Base-by-base conservation (phyloP, 2,113 vertebrate genomes). In the Sebastes fasciatus region DNA sequence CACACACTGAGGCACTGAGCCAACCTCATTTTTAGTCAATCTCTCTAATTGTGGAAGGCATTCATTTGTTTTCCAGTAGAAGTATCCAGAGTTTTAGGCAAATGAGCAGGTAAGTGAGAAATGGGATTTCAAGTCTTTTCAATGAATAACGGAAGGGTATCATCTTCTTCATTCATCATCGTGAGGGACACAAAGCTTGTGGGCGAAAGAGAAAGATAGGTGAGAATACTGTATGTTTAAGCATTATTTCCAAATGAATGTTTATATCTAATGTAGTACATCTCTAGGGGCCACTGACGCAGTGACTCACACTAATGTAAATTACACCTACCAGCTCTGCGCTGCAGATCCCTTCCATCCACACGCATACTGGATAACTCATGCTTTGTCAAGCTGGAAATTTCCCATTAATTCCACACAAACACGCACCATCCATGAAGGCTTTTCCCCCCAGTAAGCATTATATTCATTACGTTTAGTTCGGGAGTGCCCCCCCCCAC, bases 371-470 rank as follows among this genome's bases (percentile, higher is more conserved):
- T 49, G 83, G 81, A 93, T 94, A 93, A 92, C 90, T 93, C 89
- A 74, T 83, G 92, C 93, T 93, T 92, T 94, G 91, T 92, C 93
- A 90, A 94, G 91, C 89, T 94, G 90, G 90, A 94, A 95, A 95
- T 91, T 87, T 93, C 89, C 89, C 70, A 94, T 95, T 95, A 93
- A 92, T 93, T 93, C 89, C 91, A 92, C 84, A 86, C 91, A 94
- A 92, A 92, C 83, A 85, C 62, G 46, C 87, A 86, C 80, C 86
- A 90, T 84, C 84, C 87, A 88, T 76, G 74, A 91, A 86, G 77
- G 83, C 71, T 90, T 88, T 81, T 80, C 45, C 83, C 82, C 34
- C 72, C 81, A 82, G 82, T 89, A 90, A 90, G 92, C 91, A 93
- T 88, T 89, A 87, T 91, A 92, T 94, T 91, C 86, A 93, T 94